Conservation (phyloP, 1,140 invertebrate species). For the Drusus annulatus region DNA sequence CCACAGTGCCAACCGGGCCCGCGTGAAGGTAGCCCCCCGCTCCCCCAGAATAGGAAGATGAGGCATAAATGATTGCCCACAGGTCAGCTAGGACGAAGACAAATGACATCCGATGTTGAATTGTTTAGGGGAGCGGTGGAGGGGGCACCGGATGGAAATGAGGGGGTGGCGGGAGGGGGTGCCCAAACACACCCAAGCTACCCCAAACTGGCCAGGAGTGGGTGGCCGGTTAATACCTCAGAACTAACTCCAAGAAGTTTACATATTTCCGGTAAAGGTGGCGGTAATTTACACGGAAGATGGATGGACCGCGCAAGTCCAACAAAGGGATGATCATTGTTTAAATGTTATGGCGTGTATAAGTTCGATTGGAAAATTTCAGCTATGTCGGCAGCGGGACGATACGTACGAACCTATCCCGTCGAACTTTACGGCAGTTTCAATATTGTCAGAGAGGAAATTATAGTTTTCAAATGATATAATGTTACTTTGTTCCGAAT, state of each 20-base stretch:
- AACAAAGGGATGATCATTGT: conserved; percentile 38
- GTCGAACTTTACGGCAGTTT: no score
- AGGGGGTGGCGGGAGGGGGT: conserved; percentile 1
- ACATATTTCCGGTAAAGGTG: conserved; percentile 58
- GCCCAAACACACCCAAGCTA: no score
- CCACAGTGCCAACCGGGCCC: conserved; percentile 37
- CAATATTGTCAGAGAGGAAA: no score
- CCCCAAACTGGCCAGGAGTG: no score
- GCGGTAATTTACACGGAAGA: conserved; percentile 54
- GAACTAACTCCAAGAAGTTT: conserved; percentile 58
- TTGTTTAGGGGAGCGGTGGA: conserved; percentile 50
- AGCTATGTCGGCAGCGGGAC: not conserved
- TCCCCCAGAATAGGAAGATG: conserved; percentile 55
- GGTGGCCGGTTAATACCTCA: conserved; percentile 54
- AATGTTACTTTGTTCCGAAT: no score
- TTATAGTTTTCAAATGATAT: no score
- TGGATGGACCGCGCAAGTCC: conserved; percentile 45
- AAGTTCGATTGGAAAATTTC: conserved; percentile 23
- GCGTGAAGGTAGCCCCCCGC: conserved; percentile 44
- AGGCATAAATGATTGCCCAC: conserved; percentile 60
- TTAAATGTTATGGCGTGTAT: conserved; percentile 14
- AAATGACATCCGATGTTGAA: conserved; percentile 60
- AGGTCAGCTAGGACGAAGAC: conserved; percentile 59
- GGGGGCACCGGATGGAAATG: conserved; percentile 32
- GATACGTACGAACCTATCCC: no score